Percentiles rank a stretch among this genome's conserved stretches.
Conservation (phyloP, 2,113 vertebrate genomes). For the Dolichotis patagonum region DNA sequence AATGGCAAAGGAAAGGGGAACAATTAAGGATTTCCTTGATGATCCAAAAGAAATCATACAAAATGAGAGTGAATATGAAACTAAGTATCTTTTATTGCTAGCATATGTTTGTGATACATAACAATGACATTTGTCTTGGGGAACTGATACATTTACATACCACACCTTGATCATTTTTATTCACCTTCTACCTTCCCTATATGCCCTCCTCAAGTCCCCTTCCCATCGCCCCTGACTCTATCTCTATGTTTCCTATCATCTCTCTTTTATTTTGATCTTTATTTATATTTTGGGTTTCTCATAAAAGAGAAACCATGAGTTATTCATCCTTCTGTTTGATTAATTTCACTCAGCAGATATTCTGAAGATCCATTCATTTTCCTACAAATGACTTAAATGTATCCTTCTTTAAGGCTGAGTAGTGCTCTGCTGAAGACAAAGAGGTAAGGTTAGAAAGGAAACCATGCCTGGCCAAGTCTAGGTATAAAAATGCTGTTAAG, state of each 20-base stretch:
- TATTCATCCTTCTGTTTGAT: background rate
- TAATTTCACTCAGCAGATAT: background rate
- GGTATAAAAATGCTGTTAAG: background rate
- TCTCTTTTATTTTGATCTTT: background rate
- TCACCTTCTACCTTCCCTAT: background rate
- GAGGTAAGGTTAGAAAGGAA: constrained; percentile 9
- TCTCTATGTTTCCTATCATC: background rate
- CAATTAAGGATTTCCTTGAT: background rate
- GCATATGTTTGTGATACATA: background rate
- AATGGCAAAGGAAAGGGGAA: background rate
- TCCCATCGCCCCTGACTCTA: background rate
- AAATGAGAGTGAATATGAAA: constrained; percentile 20
- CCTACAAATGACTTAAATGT: background rate
- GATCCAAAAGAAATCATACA: constrained; percentile 5
- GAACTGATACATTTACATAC: background rate
- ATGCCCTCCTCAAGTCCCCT: background rate
- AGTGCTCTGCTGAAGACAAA: background rate
- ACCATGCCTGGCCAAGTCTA: background rate
- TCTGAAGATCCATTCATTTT: background rate
- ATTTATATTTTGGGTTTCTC: background rate
- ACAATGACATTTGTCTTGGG: background rate
- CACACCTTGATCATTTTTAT: background rate
- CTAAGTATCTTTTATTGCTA: background rate
- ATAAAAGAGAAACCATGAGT: background rate
- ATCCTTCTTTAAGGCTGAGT: background rate